A percentile compares a stretch with the other conserved stretches of the same genome.
phyloP scores from a whole-genome alignment of 2,888 invertebrate genomes.

The Pachymerium ferrugineum region DNA sequence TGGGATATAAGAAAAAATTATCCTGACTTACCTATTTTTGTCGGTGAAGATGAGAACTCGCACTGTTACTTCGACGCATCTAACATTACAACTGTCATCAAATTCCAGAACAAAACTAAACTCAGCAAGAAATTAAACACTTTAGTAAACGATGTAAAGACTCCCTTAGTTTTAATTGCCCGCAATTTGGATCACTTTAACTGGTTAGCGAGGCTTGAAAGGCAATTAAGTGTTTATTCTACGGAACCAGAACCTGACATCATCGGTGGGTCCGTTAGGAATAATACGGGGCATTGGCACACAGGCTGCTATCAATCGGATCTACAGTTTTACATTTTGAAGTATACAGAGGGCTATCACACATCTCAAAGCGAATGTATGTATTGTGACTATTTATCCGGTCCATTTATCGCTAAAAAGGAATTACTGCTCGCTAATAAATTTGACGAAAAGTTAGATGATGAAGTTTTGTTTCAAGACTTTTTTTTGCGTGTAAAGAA shows the following conservation, averaged over 20 bases:
- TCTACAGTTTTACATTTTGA: slow-evolving; percentile 42
- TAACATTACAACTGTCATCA: not conserved
- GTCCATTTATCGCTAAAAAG: slow-evolving; percentile 35
- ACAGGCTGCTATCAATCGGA: slow-evolving; percentile 42
- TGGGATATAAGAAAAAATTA: not conserved
- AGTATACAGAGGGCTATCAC: slow-evolving; percentile 41
- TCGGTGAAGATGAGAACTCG: not conserved
- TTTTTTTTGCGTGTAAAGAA: slow-evolving; percentile 41
- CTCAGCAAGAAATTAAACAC: slow-evolving; percentile 38
- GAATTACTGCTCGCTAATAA: slow-evolving; percentile 36
- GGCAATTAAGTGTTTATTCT: slow-evolving; percentile 41
- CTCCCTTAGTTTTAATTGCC: slow-evolving; percentile 42
- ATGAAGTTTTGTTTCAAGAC: slow-evolving; percentile 41
- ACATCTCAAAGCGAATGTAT: slow-evolving; percentile 27
- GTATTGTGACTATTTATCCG: slow-evolving; percentile 29
- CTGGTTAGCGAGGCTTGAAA: slow-evolving; percentile 40
- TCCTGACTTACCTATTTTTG: not conserved
- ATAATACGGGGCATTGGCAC: slow-evolving; percentile 42
- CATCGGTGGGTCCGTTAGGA: slow-evolving; percentile 35
- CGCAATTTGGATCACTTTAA: slow-evolving; percentile 40
- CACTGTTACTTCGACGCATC: not conserved
- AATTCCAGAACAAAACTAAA: not conserved
- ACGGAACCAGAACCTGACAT: slow-evolving; percentile 37
- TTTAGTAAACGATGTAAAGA: slow-evolving; percentile 39
- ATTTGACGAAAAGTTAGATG: slow-evolving; percentile 38